Base-by-base conservation (phyloP, 2,888 invertebrate species). In the Stenotaenia linearis region DNA sequence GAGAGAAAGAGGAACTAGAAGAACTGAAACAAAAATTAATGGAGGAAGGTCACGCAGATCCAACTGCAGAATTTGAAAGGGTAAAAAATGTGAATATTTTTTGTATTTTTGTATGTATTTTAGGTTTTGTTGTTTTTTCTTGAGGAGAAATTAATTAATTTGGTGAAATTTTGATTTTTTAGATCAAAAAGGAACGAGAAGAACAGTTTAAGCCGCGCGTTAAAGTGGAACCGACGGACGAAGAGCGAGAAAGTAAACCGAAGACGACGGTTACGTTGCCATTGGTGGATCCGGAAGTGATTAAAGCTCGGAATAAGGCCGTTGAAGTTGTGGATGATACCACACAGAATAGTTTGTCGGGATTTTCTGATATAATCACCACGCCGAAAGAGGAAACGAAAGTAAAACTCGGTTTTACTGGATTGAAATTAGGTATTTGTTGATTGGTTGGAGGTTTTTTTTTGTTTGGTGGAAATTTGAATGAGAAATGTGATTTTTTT, bases 1-100 rank as follows among this genome's bases (percentile, higher is more conserved):
- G 92, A 84, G 98, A 99, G 87, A 92, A 91, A 84, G 92, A 92
- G 83, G 96, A 97, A 88, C 89, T 97, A 82, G 93, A 92, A 82
- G 93, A 95, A 85, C 89, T 98, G 79, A 91, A 91, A 84, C 90
- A 90, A 81, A 91, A 92, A 85, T 90, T 96, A 77, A 83, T 86
- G 81, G 86, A 87, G 79, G 88, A 88, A 82, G 88, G 88, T 28
- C 87, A 88, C 83, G 87, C 87, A 5, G 87, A 89, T 82, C 86
- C 88, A 61, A 87, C 87, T 81, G 85, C 85, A 81, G 87, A 89
- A 82, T 85, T 83, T 77, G 84, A 82, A 83, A 82, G 83, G 79
- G 83, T 83, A 79, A 79, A 61, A 25, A 69, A 76, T 76, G 23
- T 56, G 61, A 23, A 21, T 56, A 18, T 6, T 18, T 56, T 21